These are phyloP conservation scores for Chironomus tepperi DNA, from an alignment of 1,140 invertebrate genomes.

Conservation along the genomic window DNA sequence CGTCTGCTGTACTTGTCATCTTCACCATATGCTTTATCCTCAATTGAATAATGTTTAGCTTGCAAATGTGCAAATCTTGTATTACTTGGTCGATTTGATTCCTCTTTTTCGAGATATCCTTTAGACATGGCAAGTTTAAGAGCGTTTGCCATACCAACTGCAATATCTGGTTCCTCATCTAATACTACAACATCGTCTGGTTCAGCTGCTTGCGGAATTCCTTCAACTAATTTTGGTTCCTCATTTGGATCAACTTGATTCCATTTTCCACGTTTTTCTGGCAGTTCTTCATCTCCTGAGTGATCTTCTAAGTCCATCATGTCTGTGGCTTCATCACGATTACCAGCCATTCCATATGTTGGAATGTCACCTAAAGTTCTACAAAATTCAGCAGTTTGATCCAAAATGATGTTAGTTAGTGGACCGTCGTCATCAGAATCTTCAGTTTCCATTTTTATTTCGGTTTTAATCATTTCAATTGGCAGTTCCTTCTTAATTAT, in stretches of 20 bases:
- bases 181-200: conserved; percentile 64
- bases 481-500: conserved; percentile 39
- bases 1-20: conserved; percentile 73
- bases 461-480: conserved; percentile 38
- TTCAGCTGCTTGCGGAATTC: conserved; percentile 34
- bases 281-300: conserved; percentile 27
- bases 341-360: conserved; percentile 80
- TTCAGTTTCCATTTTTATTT: conserved; percentile 42
- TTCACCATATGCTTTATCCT: conserved; percentile 87
- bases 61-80: conserved; percentile 65
- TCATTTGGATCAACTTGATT: conserved; percentile 44
- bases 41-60: conserved; percentile 92
- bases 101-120: conserved; percentile 85
- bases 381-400: conserved; percentile 95
- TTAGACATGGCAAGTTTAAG: conserved; percentile 88
- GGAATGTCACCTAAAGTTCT: conserved; percentile 91
- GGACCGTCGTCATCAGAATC: conserved; percentile 35
- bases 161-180: conserved; percentile 92
- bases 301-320: conserved; percentile 48
- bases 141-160: conserved; percentile 83
- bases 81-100: conserved; percentile 59
- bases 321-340: conserved; percentile 73
- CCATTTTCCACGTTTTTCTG: conserved; percentile 39
- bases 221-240: conserved; percentile 34
- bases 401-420: conserved; percentile 65